Evolutionary conservation across 2,797 vertebrate genomes (phyloP).

Genomic region (Botia kubotai): DNA sequence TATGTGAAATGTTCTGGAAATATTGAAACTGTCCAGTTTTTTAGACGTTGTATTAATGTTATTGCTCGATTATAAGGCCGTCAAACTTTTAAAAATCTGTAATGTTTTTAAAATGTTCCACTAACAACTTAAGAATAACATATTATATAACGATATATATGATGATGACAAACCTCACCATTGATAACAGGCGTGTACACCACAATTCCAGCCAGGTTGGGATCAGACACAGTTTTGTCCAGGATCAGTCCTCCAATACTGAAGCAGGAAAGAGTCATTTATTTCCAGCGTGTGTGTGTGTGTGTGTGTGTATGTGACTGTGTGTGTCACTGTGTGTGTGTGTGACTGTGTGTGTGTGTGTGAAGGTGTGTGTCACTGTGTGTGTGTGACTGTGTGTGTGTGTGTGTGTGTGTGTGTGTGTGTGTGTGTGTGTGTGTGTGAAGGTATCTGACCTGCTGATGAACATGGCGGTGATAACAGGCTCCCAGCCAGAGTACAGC

Average conservation of each 20-base stretch:
- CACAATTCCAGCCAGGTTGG: slow-evolving; percentile 93
- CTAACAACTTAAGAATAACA: background rate
- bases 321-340: too few relatives aligned
- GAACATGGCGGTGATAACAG: slow-evolving; percentile 96
- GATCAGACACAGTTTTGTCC: slow-evolving; percentile 95
- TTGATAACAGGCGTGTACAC: slow-evolving; percentile 97
- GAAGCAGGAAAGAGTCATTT: slow-evolving; percentile 65
- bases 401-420: too few relatives aligned
- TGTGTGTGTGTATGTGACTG: too few relatives aligned
- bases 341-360: too few relatives aligned
- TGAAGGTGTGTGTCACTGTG: too few relatives aligned
- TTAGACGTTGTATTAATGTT: too few relatives aligned
- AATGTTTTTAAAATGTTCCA: too few relatives aligned
- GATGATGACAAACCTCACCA: slow-evolving; percentile 73
- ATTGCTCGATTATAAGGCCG: too few relatives aligned
- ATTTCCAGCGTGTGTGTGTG: slow-evolving; percentile 38
- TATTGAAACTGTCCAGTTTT: too few relatives aligned
- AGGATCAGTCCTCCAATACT: slow-evolving; percentile 98
- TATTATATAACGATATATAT: background rate
- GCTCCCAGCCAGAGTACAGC: slow-evolving; percentile 96
- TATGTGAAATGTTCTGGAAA: too few relatives aligned
- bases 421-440: background rate
- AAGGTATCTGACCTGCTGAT: slow-evolving; percentile 89
- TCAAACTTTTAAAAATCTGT: too few relatives aligned
- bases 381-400: too few relatives aligned